Base-by-base conservation (phyloP, 1,140 invertebrate genomes). In the Augochlora pura region DNA sequence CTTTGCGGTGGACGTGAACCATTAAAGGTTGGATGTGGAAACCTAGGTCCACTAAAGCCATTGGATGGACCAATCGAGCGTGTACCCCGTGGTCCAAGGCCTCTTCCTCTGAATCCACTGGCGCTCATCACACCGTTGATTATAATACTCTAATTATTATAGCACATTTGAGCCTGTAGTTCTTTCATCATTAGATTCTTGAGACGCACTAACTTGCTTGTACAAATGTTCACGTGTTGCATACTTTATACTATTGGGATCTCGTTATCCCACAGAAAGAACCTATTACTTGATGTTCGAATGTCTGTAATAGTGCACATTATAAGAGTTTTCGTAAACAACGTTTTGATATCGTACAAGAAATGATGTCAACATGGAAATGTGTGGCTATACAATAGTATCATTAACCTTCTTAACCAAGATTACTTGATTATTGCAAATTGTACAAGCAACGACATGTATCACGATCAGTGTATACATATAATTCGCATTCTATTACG, bases 91-190 rank as follows among this genome's bases (percentile, higher is more conserved):
- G 83, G 69, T 77, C 82, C 85, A 64, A 85, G 90, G 71, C 86
- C 80, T 77, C 88, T 86, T 72, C 88, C 87, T 68, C 86, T 81
- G 27, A 85, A 91, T 69, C 87, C 87, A 67, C 74, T 82, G 70
- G 77, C 82, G 75, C 84, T 91, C 90, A 91, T 91, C 63, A 86
- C 89, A 87, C 74, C 77, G 74, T 67, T 54, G 72, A 52, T 63
- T 62, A 12, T 23, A 21, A 42, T 21, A 52, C 59, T 57, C 62
- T 63, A 72, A 70, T 63, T 77, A 65, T 72, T 54, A 63, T 66
- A 67, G 49, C 38, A 27, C 52, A 60, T 71, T 67, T 63, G 46
- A 64, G 46, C n/a, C 10, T 63, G 25, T 14, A 64, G 27, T 70
- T 49, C 39, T 27, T 62, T 67, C 25, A 39, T 57, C 65, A 52